phyloP scores from a whole-genome alignment of 2,797 vertebrate species.

The Ispidina lecontei region DNA sequence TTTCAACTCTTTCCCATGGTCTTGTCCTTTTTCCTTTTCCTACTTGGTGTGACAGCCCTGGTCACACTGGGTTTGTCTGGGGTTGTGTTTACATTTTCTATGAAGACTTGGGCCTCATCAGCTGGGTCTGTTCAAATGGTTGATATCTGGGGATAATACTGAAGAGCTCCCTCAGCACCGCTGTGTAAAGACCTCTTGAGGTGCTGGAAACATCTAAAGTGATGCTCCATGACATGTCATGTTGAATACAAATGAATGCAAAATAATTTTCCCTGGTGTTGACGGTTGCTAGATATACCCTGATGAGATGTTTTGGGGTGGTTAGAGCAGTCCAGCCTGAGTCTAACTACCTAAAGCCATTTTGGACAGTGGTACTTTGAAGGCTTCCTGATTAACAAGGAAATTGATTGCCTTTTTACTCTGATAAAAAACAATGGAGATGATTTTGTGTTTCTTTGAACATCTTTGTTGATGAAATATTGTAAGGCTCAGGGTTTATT shows the following conservation, averaged over 20 bases:
- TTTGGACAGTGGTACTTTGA: neutral
- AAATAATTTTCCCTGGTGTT: neutral
- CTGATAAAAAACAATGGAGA: neutral
- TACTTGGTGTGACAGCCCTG: neutral
- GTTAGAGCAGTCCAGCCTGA: rapidly evolving
- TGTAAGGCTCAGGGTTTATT: neutral
- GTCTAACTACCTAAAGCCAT: neutral
- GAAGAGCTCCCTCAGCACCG: neutral
- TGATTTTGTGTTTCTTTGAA: constrained; percentile 8
- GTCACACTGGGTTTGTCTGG: neutral
- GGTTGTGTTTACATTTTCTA: rapidly evolving
- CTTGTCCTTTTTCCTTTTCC: neutral
- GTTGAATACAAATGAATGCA: neutral
- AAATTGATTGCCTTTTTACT: neutral
- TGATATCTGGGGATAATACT: too few relatives aligned
- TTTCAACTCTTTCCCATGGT: neutral
- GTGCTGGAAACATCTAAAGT: neutral
- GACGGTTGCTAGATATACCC: neutral
- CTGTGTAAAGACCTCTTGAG: neutral
- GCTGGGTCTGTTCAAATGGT: neutral
- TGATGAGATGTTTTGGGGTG: neutral
- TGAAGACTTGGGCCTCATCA: neutral
- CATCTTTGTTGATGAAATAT: neutral
- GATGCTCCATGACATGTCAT: neutral
- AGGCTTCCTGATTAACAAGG: neutral